Base-by-base conservation (phyloP, 2,113 vertebrate species). In the Toxotes chatareus region DNA sequence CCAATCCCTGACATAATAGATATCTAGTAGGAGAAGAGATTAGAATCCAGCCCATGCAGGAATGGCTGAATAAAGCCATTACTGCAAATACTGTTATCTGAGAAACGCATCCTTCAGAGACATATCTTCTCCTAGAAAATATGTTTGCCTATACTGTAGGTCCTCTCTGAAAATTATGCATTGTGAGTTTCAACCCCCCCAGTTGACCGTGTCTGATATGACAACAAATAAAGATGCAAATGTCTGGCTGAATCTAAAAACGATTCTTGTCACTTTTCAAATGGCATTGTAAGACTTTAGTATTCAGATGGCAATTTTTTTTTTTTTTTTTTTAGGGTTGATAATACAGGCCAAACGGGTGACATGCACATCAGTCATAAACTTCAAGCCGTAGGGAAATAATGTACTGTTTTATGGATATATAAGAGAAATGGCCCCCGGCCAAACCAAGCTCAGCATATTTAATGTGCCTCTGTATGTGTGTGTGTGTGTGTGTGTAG, bases 401-500 rank as follows among this genome's bases (percentile, higher is more conserved):
- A 89, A 92, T 91, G 85, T 87, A 80, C 80, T 90, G 79, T 81
- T 92, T 88, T 82, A 91, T 91, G 87, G 88, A 90, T 92, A 90
- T 91, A 91, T 89, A 84, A 88, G 86, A 91, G 88, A 92, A 90
- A 92, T 88, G 86, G 88, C 92, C 91, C 62, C 17, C 21, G 92
- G 93, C 92, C 90, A 92, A 90, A 90, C 84, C 88, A 86, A 87
- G 89, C 90, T 93, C 87, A 92, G 93, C 92, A 94, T 94, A 90
- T 92, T 92, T 89, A 88, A 93, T 85, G 79, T 70, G 64, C 49
- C 55, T 70, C 61, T 72, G 56, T 77, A 62, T 76, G 32, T 21
- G 42, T 69, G 65, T 85, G 82, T 73, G 68, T 57, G 61, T 70
- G 40, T 72, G 73, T 47, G 75, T 77, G 79, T 59, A 40, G 76